Evolutionary conservation across 2,797 vertebrate genomes (phyloP).

Genomic region (Limnodromus scolopaceus): DNA sequence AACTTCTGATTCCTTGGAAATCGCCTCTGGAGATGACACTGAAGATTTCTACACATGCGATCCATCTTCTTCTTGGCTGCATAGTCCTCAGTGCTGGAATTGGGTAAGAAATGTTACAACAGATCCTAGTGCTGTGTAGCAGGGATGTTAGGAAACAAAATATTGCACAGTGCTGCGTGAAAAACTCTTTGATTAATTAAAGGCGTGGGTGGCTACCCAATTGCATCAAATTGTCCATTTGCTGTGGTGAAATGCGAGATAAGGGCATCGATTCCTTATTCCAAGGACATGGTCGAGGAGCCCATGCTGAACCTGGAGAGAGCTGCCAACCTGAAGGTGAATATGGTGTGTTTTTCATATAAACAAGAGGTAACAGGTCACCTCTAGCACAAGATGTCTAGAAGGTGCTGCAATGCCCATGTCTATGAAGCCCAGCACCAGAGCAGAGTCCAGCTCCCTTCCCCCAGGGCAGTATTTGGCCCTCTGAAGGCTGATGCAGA

Average conservation of each 20-base stretch:
- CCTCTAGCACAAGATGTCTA: accelerated
- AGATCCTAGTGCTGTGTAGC: background rate
- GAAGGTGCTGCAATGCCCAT: background rate
- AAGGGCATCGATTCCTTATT: background rate
- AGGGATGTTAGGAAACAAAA: constrained; percentile 50
- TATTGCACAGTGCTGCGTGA: background rate
- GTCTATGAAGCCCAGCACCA: too few relatives aligned
- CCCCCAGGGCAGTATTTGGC: background rate
- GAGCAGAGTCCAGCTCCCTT: background rate
- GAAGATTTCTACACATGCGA: background rate
- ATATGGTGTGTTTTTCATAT: background rate
- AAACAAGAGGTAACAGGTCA: background rate
- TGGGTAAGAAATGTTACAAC: constrained; percentile 61
- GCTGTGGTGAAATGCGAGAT: background rate
- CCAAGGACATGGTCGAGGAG: background rate
- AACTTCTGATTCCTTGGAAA: constrained; percentile 22
- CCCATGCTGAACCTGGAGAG: background rate
- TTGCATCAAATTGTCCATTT: constrained; percentile 27
- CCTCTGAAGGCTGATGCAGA: background rate
- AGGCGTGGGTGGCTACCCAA: background rate
- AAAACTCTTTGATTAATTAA: constrained; percentile 53
- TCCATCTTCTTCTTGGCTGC: background rate
- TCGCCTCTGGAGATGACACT: background rate
- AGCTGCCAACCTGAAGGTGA: background rate
- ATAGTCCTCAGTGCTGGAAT: background rate